Conservation (phyloP, 2,888 invertebrate species). For the Chrysomela aeneicollis region DNA sequence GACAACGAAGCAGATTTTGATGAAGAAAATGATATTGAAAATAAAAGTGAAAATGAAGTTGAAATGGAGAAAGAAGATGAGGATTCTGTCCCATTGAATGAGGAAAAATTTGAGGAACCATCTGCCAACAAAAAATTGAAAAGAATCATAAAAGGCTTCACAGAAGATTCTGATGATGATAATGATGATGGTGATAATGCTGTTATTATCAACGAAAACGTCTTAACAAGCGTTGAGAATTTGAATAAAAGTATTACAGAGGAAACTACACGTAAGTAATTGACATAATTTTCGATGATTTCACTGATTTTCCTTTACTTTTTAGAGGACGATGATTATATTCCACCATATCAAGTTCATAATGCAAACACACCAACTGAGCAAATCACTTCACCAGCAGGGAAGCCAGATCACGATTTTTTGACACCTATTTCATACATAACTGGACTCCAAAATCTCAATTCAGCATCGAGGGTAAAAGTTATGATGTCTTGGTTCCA, state of each 20-base stretch:
- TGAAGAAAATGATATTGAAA: constrained; percentile 40
- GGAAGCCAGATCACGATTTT: constrained; percentile 56
- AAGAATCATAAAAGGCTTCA: constrained; percentile 53
- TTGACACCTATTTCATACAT: constrained; percentile 63
- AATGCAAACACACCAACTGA: constrained; percentile 48
- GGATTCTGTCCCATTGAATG: constrained; percentile 28
- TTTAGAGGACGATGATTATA: constrained; percentile 50
- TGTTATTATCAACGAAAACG: constrained; percentile 18
- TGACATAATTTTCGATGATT: neutral
- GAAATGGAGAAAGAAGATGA: constrained; percentile 20
- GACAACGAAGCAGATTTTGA: constrained; percentile 44
- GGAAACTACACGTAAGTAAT: constrained; percentile 31
- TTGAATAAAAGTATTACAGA: constrained; percentile 24
- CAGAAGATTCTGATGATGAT: constrained; percentile 56
- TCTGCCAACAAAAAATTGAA: constrained; percentile 47
- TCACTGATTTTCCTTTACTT: constrained; percentile 23
- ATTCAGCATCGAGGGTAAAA: constrained; percentile 55
- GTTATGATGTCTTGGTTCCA: neutral
- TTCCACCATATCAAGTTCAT: constrained; percentile 53
- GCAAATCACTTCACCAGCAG: constrained; percentile 34
- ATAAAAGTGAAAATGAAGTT: constrained; percentile 42
- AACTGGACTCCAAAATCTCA: constrained; percentile 57
- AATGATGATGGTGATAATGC: constrained; percentile 52
- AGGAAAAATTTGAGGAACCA: constrained; percentile 24
- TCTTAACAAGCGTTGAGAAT: constrained; percentile 22